These are phyloP conservation scores for Cottoperca gobio DNA, from an alignment of 2,797 vertebrate species.

Conservation along the genomic window DNA sequence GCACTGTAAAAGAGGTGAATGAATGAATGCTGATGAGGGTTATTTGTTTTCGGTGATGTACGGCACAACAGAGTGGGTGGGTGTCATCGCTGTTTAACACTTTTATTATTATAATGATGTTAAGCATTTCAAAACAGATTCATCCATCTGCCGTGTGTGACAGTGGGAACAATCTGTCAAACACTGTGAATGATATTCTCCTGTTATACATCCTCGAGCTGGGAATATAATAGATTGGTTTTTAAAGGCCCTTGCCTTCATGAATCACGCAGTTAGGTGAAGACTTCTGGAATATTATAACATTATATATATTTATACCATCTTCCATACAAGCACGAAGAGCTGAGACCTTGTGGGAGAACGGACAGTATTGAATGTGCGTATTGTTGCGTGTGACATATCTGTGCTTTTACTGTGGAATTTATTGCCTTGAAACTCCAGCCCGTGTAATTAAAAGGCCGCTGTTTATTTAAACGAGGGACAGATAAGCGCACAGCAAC, in stretches of 20 bases:
- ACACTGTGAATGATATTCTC: slow-evolving; percentile 53
- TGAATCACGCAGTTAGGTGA: slow-evolving; percentile 2
- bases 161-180: slow-evolving; percentile 66
- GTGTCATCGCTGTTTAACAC: slow-evolving; percentile 73
- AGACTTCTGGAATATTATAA: slow-evolving; percentile 1
- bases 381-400: slow-evolving; percentile 8
- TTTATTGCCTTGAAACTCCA: slow-evolving; percentile 53
- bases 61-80: slow-evolving; percentile 70
- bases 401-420: slow-evolving; percentile 32
- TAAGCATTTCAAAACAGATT: slow-evolving; percentile 72
- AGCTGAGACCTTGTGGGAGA: neutral
- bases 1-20: slow-evolving; percentile 69
- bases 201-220: slow-evolving; percentile 42
- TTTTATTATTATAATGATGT: slow-evolving; percentile 79
- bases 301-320: neutral
- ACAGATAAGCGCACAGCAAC: slow-evolving; percentile 45
- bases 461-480: slow-evolving; percentile 53
- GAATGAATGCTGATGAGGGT: slow-evolving; percentile 76
- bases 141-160: slow-evolving; percentile 70
- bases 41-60: slow-evolving; percentile 81
- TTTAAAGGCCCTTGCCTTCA: slow-evolving; percentile 25
- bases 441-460: slow-evolving; percentile 67
- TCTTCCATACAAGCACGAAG: neutral
- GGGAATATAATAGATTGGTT: slow-evolving; percentile 46
- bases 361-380: neutral